Evolutionary conservation across 2,113 vertebrate genomes (phyloP), one percentile per base, ranked within the genome.

Genomic region (Lucifuga dentata): DNA sequence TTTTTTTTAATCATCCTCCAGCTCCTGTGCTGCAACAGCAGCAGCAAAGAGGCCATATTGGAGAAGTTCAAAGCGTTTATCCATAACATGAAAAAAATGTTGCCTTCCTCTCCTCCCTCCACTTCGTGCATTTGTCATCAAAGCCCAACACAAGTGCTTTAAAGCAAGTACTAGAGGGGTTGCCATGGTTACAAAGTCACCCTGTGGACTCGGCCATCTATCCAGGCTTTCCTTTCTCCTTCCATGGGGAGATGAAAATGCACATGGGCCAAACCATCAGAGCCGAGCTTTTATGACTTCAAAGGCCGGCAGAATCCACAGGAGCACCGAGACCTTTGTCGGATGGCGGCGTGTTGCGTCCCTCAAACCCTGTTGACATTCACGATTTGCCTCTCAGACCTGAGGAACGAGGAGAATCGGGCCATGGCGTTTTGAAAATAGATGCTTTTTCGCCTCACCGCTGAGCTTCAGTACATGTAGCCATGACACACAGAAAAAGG

Each of bases 131-230:
- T 84, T 84, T 80, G 80, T 85, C 82, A 83, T 89, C 84, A 86
- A 86, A 89, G 85, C 63, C 46, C 45, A 21, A 77, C 75, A 74
- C 78, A 53, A 76, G 67, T 78, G 76, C 72, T 78, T 81, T 76
- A 59, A 62, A 86, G 74, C 61, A 61, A 77, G 67, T 76, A 63
- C 74, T 72, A 33, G 38, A 33, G 36, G n/a, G 23, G 84, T 92
- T 91, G 85, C 89, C 81, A 90, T 92, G 73, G 90, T 73, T 72
- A 91, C 89, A 68, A 68, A 68, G 81, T 85, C 84, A 71, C 79
- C 83, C 83, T 61, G 67, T 73, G 55, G 74, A 83, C 55, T 73
- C 62, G 57, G 80, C 80, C 57, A 36, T 81, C 76, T 70, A 76
- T 76, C 61, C 64, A 86, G 41, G 57, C 75, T 76, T 79, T 72